Base-by-base conservation (phyloP, 2,113 vertebrate species). In the Charadrius vociferus region DNA sequence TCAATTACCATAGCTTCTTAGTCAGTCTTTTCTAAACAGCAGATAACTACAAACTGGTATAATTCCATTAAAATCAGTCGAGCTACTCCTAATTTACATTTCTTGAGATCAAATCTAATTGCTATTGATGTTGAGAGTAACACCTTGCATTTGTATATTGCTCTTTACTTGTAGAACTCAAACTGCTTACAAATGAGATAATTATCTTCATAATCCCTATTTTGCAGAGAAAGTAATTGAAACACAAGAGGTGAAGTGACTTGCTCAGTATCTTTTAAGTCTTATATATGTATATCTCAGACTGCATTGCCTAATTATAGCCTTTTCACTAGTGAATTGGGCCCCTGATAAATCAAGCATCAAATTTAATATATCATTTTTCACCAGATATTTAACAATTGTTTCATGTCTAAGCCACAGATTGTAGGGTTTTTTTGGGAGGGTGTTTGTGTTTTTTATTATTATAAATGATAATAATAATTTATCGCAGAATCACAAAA, bases 101-200 rank as follows among this genome's bases (percentile, higher is more conserved):
- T 72, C 24, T 87, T 19, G 36, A 83, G 55, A 81, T 77, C 12
- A 74, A 90, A 70, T 91, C n/a, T 85, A 91, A 58, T 80, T 89
- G 53, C 4, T 19, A 66, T 49, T 90, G 77, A 89, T 68, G 39
- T 7, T 82, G 37, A 90, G 66, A 86, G 12, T 39, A 89, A 67
- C 11, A 70, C 1, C 27, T 83, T 23, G 14, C 10, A 21, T 55
- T 91, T 47, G 13, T 70, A 7, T 32, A 47, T 43, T 53, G 7
- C 18, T 86, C 41, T 88, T 82, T 58, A 43, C 41, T 84, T 81
- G 47, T 19, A 47, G 52, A 91, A 55, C 78, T 87, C 61, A 36
- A 43, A 67, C 37, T 74, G 73, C 32, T 74, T 95, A 62, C 29
- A 71, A 81, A 87, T 81, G 22, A 85, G 55, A 47, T 26, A 0